Conservation (phyloP, 2,113 vertebrate species). For the Gnathonemus echidnorhynchus region DNA sequence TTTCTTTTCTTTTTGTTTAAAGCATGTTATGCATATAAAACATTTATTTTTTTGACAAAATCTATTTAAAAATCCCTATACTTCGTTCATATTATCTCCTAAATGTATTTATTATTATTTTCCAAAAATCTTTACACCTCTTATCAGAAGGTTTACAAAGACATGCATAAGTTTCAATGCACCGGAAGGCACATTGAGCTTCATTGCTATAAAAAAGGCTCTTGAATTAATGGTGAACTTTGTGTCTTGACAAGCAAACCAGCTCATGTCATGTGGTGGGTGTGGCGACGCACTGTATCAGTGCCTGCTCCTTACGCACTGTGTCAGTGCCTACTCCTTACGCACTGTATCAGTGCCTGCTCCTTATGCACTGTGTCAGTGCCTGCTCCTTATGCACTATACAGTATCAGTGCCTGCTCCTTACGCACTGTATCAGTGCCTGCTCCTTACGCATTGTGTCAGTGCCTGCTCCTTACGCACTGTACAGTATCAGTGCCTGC, state of each 20-base stretch:
- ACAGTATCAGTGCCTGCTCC: too few relatives aligned
- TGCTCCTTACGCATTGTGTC: too few relatives aligned
- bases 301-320: too few relatives aligned
- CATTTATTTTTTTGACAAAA: background rate
- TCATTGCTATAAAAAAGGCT: background rate
- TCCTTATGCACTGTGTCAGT: too few relatives aligned
- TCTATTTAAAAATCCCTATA: background rate
- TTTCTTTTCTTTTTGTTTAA: background rate
- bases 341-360: too few relatives aligned
- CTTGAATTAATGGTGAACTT: slow-evolving; percentile 13
- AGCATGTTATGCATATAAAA: background rate
- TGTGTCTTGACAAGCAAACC: slow-evolving; percentile 17
- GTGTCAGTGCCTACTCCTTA: too few relatives aligned
- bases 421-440: too few relatives aligned
- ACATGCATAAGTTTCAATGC: slow-evolving; percentile 9
- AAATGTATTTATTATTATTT: background rate
- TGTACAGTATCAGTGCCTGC: too few relatives aligned
- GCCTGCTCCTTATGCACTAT: too few relatives aligned
- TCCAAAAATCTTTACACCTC: background rate
- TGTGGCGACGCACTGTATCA: too few relatives aligned
- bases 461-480: too few relatives aligned
- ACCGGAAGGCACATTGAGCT: background rate
- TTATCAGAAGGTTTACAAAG: background rate
- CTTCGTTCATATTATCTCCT: background rate
- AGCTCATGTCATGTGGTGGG: too few relatives aligned